Percentiles rank a stretch among this genome's conserved stretches.
phyloP scores from a whole-genome alignment of 2,797 vertebrate species.

The Chaunax sp. region DNA sequence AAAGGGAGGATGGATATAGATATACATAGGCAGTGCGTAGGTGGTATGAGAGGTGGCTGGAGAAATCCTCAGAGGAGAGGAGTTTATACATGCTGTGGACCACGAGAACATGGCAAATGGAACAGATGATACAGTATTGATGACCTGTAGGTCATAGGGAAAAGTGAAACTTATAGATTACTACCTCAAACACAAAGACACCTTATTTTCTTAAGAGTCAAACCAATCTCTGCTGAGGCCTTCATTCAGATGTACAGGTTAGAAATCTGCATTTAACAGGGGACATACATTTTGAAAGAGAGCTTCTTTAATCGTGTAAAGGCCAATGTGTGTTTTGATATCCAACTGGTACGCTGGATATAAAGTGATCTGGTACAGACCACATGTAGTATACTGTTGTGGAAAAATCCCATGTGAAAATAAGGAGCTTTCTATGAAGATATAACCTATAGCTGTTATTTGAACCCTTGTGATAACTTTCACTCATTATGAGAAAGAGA shows the following conservation, averaged over 20 bases:
- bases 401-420: constrained; percentile 18
- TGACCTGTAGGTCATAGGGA: constrained; percentile 69
- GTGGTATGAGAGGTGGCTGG: constrained; percentile 46
- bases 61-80: constrained; percentile 59
- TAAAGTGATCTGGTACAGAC: constrained; percentile 18
- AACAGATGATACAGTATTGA: constrained; percentile 69
- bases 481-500: constrained; percentile 41
- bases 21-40: constrained; percentile 69
- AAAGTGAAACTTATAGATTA: constrained; percentile 68
- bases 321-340: constrained; percentile 9
- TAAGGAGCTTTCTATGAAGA: constrained; percentile 23
- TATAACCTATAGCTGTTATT: constrained; percentile 28
- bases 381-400: neutral
- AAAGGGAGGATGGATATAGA: constrained; percentile 58
- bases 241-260: constrained; percentile 28
- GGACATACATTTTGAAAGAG: constrained; percentile 16
- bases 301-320: constrained; percentile 21
- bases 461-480: constrained; percentile 34
- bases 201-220: constrained; percentile 48
- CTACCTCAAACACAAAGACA: constrained; percentile 65
- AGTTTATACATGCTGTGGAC: constrained; percentile 54
- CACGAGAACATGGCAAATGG: constrained; percentile 67
- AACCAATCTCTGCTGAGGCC: constrained; percentile 26
- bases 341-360: neutral
- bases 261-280: constrained; percentile 32